phyloP scores from a whole-genome alignment of 2,888 invertebrate species.

The Cacoxenus indagator region DNA sequence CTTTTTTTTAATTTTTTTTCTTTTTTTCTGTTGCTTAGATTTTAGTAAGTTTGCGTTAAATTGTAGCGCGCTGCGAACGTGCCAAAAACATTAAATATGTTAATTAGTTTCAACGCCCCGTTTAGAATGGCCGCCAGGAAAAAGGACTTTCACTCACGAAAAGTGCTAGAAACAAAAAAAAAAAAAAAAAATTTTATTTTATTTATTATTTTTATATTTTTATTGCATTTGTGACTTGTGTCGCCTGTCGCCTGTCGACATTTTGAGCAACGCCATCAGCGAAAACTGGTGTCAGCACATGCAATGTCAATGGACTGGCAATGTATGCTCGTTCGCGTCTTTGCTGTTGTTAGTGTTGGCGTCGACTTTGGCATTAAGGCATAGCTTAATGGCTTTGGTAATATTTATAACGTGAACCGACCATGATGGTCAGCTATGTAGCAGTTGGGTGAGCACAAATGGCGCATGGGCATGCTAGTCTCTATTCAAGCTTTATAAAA shows the following conservation, averaged over 20 bases:
- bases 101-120: constrained; percentile 66
- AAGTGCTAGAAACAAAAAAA: background rate
- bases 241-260: background rate
- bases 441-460: background rate
- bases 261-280: constrained; percentile 2
- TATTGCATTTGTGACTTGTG: background rate
- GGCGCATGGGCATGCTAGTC: background rate
- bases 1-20: background rate
- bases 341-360: background rate
- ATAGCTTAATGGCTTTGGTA: constrained; percentile 12
- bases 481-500: too few species aligned
- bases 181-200: background rate
- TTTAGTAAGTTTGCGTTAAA: constrained; percentile 9
- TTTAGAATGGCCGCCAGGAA: background rate
- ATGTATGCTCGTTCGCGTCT: background rate
- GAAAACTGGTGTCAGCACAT: background rate
- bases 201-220: background rate
- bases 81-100: constrained; percentile 70
- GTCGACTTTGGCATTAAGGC: background rate
- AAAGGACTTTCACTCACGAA: background rate
- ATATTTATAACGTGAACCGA: background rate
- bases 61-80: constrained; percentile 53
- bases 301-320: background rate
- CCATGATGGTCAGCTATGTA: background rate
- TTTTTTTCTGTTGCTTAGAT: too few species aligned